Evolutionary conservation across 2,888 invertebrate genomes (phyloP).

Genomic region (Empis stercorea): DNA sequence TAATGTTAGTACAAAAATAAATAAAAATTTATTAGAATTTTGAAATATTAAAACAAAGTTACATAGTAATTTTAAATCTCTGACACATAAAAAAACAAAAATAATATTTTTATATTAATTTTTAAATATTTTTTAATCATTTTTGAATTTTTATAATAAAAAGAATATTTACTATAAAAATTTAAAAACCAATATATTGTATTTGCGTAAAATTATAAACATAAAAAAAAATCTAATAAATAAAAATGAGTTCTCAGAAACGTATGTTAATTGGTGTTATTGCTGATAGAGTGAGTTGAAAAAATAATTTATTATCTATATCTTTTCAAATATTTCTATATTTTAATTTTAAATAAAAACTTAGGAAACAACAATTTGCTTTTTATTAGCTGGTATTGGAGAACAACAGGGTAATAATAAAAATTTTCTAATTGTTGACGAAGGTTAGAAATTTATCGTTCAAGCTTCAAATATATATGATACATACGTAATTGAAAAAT

Average conservation of each 20-base stretch:
- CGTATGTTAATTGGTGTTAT: slow-evolving; percentile 1
- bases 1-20: no score
- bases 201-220: slow-evolving; percentile 1
- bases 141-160: neutral
- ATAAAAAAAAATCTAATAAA: neutral
- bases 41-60: no score
- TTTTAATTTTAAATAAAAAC: neutral
- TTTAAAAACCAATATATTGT: neutral
- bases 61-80: no score
- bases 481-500: no score
- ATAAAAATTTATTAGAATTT: no score
- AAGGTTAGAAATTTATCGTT: neutral
- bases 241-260: neutral
- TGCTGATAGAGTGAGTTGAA: slow-evolving; percentile 3
- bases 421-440: slow-evolving; percentile 2
- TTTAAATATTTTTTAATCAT: neutral
- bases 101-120: neutral
- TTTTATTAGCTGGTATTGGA: slow-evolving; percentile 3
- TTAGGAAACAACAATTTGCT: slow-evolving; percentile 3
- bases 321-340: no score
- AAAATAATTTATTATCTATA: no score
- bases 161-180: neutral
- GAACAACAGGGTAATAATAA: neutral
- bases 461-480: neutral
- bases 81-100: neutral